Conservation (phyloP, 2,888 invertebrate genomes). For the Noctuana brunneofusca region DNA sequence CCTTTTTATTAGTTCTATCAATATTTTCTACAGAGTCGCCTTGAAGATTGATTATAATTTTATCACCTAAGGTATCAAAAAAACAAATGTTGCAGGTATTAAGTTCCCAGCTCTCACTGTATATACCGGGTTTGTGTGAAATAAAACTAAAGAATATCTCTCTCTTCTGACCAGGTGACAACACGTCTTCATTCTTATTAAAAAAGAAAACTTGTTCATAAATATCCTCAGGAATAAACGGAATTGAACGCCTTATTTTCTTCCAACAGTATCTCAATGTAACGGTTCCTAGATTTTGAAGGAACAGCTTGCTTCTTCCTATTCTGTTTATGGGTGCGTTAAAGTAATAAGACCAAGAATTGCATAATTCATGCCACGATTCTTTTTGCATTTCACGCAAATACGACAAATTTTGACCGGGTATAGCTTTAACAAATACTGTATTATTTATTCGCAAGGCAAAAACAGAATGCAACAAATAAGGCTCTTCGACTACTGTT, state of each 20-base stretch:
- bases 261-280: slow-evolving; percentile 78
- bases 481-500: slow-evolving; percentile 32
- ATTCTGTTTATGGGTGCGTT: slow-evolving; percentile 59
- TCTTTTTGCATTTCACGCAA: slow-evolving; percentile 50
- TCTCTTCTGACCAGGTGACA: slow-evolving; percentile 76
- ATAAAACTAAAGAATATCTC: slow-evolving; percentile 75
- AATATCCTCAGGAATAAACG: slow-evolving; percentile 57
- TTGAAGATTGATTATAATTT: slow-evolving; percentile 58
- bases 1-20: slow-evolving; percentile 46
- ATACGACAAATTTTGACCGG: slow-evolving; percentile 47
- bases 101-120: slow-evolving; percentile 76
- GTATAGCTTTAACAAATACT: slow-evolving; percentile 56
- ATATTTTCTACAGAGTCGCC: slow-evolving; percentile 64
- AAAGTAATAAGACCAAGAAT: slow-evolving; percentile 71
- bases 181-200: slow-evolving; percentile 78
- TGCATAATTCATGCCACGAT: slow-evolving; percentile 56
- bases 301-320: slow-evolving; percentile 61
- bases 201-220: slow-evolving; percentile 79
- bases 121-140: slow-evolving; percentile 62
- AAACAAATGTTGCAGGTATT: slow-evolving; percentile 68
- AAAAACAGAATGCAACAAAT: slow-evolving; percentile 49
- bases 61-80: slow-evolving; percentile 55
- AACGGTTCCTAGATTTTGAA: slow-evolving; percentile 80
- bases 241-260: slow-evolving; percentile 56
- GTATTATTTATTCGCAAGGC: slow-evolving; percentile 69